A percentile compares a stretch with the other conserved stretches of the same genome.
These are phyloP conservation scores for Dendrophyllia cribrosa DNA, from an alignment of 64 coral and sea anemone species.

Conservation along the genomic window DNA sequence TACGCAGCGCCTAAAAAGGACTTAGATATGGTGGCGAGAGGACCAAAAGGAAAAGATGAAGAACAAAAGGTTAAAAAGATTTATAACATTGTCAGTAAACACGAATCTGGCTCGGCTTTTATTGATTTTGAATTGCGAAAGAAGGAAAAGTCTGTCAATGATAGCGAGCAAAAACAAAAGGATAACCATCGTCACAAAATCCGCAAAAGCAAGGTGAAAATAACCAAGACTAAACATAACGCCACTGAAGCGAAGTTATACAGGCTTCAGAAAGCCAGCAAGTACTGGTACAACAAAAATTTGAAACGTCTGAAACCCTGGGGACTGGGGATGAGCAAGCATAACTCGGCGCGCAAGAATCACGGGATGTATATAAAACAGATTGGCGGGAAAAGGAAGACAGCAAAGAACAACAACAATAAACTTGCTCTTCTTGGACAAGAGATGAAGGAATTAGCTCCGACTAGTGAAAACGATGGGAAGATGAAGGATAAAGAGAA, in stretches of 20 bases:
- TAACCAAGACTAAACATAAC: neutral
- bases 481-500: neutral
- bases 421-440: slow-evolving; percentile 20
- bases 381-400: neutral
- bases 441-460: slow-evolving; percentile 28
- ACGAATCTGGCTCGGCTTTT: slow-evolving; percentile 36
- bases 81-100: slow-evolving; percentile 43
- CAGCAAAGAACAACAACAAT: neutral
- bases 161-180: neutral
- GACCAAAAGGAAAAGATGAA: slow-evolving; percentile 38
- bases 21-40: slow-evolving; percentile 45
- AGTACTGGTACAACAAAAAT: neutral
- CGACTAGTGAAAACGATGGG: neutral
- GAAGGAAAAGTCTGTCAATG: neutral
- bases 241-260: slow-evolving; percentile 1
- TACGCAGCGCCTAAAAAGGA: slow-evolving; percentile 47
- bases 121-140: slow-evolving; percentile 27
- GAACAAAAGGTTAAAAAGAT: slow-evolving; percentile 30
- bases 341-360: neutral
- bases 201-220: slow-evolving; percentile 20
- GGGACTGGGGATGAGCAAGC: neutral
- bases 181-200: slow-evolving; percentile 7
- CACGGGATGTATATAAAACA: neutral
- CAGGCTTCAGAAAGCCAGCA: slow-evolving; percentile 12
- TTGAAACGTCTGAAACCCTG: slow-evolving; percentile 26